A percentile compares a stretch with the other conserved stretches of the same genome.
These are phyloP conservation scores for Blastobasis adustella DNA, from an alignment of 2,888 invertebrate species.

Conservation along the genomic window DNA sequence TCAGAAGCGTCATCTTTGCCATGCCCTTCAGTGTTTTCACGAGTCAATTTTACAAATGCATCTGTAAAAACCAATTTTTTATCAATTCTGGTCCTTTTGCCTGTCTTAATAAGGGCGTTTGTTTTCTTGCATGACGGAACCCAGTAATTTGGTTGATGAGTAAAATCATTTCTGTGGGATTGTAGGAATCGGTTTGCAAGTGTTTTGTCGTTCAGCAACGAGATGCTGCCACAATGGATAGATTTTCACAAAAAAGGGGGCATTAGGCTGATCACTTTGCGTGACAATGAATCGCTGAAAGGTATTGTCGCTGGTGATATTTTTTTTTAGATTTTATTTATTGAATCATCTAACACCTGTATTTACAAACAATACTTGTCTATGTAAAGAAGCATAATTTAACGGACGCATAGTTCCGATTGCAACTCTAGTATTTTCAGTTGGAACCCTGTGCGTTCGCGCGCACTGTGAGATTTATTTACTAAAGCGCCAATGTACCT, in stretches of 20 bases:
- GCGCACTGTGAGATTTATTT: too few relatives aligned
- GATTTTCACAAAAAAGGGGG: slow-evolving; percentile 5
- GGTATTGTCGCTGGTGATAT: too few relatives aligned
- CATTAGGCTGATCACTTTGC: slow-evolving; percentile 10
- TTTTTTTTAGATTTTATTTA: too few relatives aligned
- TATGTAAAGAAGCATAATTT: too few relatives aligned
- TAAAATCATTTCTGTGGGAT: slow-evolving; percentile 27
- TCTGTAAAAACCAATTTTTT: not conserved
- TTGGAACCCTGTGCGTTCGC: too few relatives aligned
- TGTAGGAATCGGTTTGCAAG: slow-evolving; percentile 34
- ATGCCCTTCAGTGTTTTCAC: slow-evolving; percentile 6
- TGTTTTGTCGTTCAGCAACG: slow-evolving; percentile 30
- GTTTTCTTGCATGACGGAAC: not conserved
- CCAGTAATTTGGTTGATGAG: slow-evolving; percentile 23
- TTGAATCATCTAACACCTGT: too few relatives aligned
- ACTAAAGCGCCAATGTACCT: too few relatives aligned
- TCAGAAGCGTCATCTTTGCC: slow-evolving; percentile 2
- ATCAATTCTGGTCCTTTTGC: not conserved
- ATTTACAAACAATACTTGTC: too few relatives aligned
- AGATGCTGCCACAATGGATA: slow-evolving; percentile 25
- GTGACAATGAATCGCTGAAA: not conserved
- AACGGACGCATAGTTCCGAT: too few relatives aligned
- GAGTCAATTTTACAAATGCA: slow-evolving; percentile 2
- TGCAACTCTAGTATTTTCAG: too few relatives aligned
- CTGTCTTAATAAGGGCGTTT: not conserved